Conservation (phyloP, 2,797 vertebrate genomes). For the Amblyraja radiata region DNA sequence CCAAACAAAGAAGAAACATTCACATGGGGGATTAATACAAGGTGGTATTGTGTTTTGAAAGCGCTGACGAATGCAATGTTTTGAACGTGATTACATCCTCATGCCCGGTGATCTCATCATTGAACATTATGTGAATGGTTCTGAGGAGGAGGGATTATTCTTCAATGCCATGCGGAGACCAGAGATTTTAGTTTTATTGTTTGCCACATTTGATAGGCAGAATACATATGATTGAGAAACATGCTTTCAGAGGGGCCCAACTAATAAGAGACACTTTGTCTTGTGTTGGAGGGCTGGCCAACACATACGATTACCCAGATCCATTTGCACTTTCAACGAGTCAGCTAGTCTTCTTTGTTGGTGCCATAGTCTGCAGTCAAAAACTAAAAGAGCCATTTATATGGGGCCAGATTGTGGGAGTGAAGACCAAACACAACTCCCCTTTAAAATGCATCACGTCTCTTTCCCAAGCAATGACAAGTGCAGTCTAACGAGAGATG, state of each 20-base stretch:
- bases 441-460: not conserved
- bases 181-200: not conserved
- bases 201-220: not conserved
- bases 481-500: not conserved
- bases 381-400: not conserved
- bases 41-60: not conserved
- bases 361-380: not conserved
- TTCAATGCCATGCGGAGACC: not conserved
- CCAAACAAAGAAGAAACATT: not conserved
- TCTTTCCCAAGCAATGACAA: not conserved
- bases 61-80: not conserved
- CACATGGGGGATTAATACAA: slow-evolving; percentile 2
- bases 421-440: not conserved
- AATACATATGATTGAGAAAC: not conserved
- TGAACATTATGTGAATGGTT: not conserved
- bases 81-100: not conserved
- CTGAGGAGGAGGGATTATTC: not conserved
- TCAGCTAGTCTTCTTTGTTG: slow-evolving; percentile 15
- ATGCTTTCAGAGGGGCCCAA: not conserved
- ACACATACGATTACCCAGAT: not conserved
- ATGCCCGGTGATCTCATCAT: not conserved
- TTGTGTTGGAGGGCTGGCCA: not conserved
- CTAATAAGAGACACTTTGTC: not conserved
- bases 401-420: not conserved
- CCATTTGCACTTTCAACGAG: not conserved